Percentiles rank a stretch among this genome's conserved stretches.
Evolutionary conservation across 1,140 invertebrate genomes (phyloP).

Genomic region (Physella acuta): DNA sequence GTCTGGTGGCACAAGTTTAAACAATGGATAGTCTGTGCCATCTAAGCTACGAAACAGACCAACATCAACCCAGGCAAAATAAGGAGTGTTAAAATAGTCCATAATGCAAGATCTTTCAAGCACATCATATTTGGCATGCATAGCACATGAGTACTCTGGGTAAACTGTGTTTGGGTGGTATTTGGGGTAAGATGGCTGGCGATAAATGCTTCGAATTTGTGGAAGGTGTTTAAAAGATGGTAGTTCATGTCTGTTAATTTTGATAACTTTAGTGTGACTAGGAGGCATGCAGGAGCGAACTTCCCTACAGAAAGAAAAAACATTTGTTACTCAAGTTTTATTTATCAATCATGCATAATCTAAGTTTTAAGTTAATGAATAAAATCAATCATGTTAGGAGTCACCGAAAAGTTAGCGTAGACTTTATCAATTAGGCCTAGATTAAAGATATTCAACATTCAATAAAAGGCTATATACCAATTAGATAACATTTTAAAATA

Average conservation of each 20-base stretch:
- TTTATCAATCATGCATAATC: too few species aligned
- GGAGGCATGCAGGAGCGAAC: conserved; percentile 28
- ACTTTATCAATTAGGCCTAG: too few species aligned
- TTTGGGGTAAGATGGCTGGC: conserved; percentile 42
- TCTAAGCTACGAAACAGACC: conserved; percentile 43
- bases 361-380: too few species aligned
- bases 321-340: too few species aligned
- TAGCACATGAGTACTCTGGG: conserved; percentile 47
- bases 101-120: conserved; percentile 31
- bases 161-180: conserved; percentile 47
- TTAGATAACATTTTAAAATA: too few species aligned
- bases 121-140: conserved; percentile 53
- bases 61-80: conserved; percentile 50
- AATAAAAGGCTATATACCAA: too few species aligned
- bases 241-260: conserved; percentile 36
- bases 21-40: conserved; percentile 31
- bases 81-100: conserved; percentile 41
- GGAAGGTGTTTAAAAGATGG: conserved; percentile 41
- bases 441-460: too few species aligned
- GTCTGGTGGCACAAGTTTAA: conserved; percentile 42
- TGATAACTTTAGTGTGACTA: conserved; percentile 35
- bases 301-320: conserved; percentile 4
- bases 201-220: conserved; percentile 37
- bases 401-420: too few species aligned
- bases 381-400: too few species aligned